phyloP scores from a whole-genome alignment of 2,888 invertebrate species.

The Protophormia terraenovae region DNA sequence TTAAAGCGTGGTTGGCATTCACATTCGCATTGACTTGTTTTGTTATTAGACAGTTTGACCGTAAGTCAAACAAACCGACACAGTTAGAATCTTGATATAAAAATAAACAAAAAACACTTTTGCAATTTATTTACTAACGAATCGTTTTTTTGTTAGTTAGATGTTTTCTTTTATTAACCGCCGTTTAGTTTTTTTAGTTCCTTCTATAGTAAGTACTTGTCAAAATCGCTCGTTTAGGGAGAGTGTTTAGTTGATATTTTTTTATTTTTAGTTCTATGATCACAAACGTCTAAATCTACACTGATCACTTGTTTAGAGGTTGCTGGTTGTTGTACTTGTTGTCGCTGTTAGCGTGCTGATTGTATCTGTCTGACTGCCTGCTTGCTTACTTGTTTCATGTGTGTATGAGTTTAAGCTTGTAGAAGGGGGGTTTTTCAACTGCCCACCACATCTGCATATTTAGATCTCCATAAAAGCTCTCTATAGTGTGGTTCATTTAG shows the following conservation, averaged over 20 bases:
- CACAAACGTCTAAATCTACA: conserved; percentile 62
- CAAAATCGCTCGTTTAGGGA: conserved; percentile 10
- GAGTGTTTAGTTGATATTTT: neutral
- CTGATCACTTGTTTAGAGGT: conserved; percentile 63
- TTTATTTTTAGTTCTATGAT: conserved; percentile 36
- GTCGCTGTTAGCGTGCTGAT: conserved; percentile 6
- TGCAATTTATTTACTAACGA: neutral
- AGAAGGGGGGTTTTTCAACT: neutral
- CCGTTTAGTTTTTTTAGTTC: conserved; percentile 14
- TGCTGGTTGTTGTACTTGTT: conserved; percentile 38
- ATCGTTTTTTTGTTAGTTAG: neutral
- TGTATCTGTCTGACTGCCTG: neutral
- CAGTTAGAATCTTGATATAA: conserved; percentile 1
- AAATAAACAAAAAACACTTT: neutral
- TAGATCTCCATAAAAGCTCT: conserved; percentile 52
- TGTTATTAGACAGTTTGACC: conserved; percentile 7
- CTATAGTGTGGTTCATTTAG: neutral
- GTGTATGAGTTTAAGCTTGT: neutral
- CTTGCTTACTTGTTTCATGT: too few relatives aligned
- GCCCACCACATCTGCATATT: conserved; percentile 39
- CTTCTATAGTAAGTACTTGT: neutral
- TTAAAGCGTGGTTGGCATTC: conserved; percentile 26
- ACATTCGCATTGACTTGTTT: conserved; percentile 36
- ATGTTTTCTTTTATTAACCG: conserved; percentile 25
- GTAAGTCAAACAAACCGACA: conserved; percentile 21